Evolutionary conservation across 2,797 vertebrate species (phyloP).

Genomic region (Myotis pilosus): DNA sequence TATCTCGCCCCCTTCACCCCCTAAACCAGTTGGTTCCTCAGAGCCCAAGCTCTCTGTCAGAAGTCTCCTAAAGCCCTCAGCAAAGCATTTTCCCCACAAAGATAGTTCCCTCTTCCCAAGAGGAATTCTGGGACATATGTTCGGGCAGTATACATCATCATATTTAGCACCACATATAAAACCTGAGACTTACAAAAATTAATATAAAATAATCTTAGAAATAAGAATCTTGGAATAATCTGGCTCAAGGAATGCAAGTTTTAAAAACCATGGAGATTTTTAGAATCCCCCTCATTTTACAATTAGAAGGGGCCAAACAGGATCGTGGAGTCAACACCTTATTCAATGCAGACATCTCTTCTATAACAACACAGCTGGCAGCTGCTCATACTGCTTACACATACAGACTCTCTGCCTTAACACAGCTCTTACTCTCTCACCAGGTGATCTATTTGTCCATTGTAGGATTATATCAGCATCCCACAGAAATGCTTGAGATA

Average conservation of each 20-base stretch:
- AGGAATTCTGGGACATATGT: not conserved
- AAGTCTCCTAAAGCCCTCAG: not conserved
- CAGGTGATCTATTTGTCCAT: not conserved
- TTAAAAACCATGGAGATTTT: not conserved
- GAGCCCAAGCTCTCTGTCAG: not conserved
- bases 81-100: not conserved
- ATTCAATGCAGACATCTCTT: not conserved
- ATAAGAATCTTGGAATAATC: not conserved
- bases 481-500: not conserved
- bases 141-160: not conserved
- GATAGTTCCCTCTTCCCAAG: not conserved
- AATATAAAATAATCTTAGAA: slow-evolving; percentile 11
- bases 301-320: not conserved
- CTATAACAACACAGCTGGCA: not conserved
- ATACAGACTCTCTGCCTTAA: not conserved
- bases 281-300: not conserved
- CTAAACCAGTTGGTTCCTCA: not conserved
- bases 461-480: not conserved
- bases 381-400: no score
- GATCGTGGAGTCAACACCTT: not conserved
- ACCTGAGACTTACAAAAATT: not conserved
- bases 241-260: not conserved
- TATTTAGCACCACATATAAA: not conserved
- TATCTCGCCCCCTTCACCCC: not conserved
- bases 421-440: not conserved